These are phyloP conservation scores for Drosophila athabasca DNA, from an alignment of 1,140 invertebrate genomes.

Conservation along the genomic window DNA sequence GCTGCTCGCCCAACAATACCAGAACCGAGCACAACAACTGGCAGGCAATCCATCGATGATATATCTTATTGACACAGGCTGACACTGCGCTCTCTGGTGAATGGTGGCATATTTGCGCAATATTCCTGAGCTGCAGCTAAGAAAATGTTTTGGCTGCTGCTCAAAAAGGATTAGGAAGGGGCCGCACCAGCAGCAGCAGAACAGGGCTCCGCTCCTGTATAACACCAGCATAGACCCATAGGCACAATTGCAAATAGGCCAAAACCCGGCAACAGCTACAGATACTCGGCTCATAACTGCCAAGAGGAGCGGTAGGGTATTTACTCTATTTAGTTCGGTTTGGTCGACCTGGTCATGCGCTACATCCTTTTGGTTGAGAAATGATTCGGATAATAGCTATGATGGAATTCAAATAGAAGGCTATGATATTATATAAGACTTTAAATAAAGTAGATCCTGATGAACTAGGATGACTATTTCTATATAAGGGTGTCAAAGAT, in stretches of 20 bases:
- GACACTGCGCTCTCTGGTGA: not conserved
- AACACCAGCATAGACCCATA: conserved; percentile 25
- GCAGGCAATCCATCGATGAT: conserved; percentile 15
- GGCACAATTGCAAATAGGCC: conserved; percentile 30
- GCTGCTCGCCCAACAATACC: conserved; percentile 24
- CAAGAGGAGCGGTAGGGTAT: not conserved
- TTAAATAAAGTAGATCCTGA: no score
- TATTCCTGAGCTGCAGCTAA: conserved; percentile 71
- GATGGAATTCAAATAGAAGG: no score
- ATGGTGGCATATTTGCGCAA: conserved; percentile 58
- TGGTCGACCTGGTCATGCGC: not conserved
- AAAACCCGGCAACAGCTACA: not conserved
- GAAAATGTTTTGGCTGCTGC: conserved; percentile 70
- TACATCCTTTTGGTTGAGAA: no score
- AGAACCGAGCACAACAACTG: conserved; percentile 14
- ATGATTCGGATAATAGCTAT: no score
- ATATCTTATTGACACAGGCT: conserved; percentile 51
- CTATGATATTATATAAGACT: no score
- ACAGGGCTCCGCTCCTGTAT: conserved; percentile 22
- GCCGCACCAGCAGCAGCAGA: conserved; percentile 1
- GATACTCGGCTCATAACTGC: not conserved
- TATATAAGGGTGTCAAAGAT: no score
- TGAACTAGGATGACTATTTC: no score
- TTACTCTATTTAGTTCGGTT: no score
- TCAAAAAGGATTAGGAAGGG: conserved; percentile 62